Conservation (phyloP, 2,797 vertebrate genomes). For the Oceanodroma leucorhoa region DNA sequence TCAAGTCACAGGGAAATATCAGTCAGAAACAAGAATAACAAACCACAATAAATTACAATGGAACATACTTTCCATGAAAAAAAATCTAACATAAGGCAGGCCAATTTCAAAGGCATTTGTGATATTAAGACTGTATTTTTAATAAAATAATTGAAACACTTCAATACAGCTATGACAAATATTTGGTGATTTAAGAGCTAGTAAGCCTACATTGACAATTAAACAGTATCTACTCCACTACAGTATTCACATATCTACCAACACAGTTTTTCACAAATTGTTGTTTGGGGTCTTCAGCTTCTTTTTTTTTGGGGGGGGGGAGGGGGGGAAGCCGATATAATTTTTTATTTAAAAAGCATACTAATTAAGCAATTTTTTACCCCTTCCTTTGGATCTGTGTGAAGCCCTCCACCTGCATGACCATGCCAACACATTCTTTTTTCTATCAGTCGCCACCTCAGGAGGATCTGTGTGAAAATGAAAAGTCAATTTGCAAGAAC, state of each 20-base stretch:
- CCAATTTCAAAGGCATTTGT: neutral
- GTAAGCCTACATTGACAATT: neutral
- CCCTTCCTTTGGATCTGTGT: slow-evolving; percentile 93
- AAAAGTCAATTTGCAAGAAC: slow-evolving; percentile 9
- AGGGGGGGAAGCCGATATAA: too few species aligned
- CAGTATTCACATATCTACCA: neutral
- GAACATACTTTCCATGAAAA: neutral
- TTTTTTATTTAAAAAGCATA: neutral
- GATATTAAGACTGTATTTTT: neutral
- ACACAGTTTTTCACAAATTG: neutral
- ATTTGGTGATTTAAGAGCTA: neutral
- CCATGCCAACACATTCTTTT: slow-evolving; percentile 95
- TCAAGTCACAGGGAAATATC: neutral
- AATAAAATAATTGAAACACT: neutral
- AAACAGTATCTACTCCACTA: neutral
- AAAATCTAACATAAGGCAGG: neutral
- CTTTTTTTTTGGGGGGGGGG: too few species aligned
- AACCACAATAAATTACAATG: neutral
- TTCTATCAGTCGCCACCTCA: slow-evolving; percentile 80
- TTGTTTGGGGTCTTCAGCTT: neutral
- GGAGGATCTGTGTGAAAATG: slow-evolving; percentile 68
- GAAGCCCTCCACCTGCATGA: slow-evolving; percentile 88
- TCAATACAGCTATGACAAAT: neutral
- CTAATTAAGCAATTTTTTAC: slow-evolving; percentile 74
- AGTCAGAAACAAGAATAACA: neutral